Base-by-base conservation (phyloP, 1,140 invertebrate species). In the Venustaconcha ellipsiformis region DNA sequence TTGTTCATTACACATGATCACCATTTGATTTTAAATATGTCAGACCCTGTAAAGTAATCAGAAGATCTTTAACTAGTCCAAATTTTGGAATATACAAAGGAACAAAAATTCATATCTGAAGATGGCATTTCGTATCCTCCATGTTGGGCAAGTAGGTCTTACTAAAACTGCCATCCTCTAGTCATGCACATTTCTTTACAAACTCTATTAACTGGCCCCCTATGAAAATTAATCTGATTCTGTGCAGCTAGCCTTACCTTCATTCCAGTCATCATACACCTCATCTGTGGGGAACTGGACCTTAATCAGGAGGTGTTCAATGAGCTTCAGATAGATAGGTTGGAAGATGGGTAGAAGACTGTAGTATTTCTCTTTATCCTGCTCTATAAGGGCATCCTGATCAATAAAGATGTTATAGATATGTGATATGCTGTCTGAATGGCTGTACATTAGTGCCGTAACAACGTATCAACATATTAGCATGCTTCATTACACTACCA, bases 311-410 rank as follows among this genome's bases (percentile, higher is more conserved):
- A 95, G 87, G 17, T 94, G 91, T 75, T 93, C 91, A 6, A 92
- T 91, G 23, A 95, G 84, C 57, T 92, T 88, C n/a, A 92, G 88
- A 83, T 94, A 95, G 70, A 94, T 91, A 0, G 94, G 94, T 76
- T 92, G 92, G 18, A 94, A 90, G 4, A 92, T 87, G 2, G 89
- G 67, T 8, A 92, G 72, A 12, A 92, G 90, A 60, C 89, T 84
- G 11, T 88, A 87, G 58, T 92, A 92, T 17, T 92, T 80, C 0
- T 91, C 91, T 14, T 88, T 79, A 48, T 93, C 92, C 17, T 92
- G 82, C 2, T 90, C 91, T 11, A 91, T 78, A 4, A 94, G 88
- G 77, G 94, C 92, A 81, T 95, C 94, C 91, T 93, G 84, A 74
- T 48, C 37, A 48, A 48, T 48, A 48, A 48, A 48, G 37, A 48